Conservation (phyloP, 2,797 vertebrate genomes). For the Urocyon cinereoargenteus region DNA sequence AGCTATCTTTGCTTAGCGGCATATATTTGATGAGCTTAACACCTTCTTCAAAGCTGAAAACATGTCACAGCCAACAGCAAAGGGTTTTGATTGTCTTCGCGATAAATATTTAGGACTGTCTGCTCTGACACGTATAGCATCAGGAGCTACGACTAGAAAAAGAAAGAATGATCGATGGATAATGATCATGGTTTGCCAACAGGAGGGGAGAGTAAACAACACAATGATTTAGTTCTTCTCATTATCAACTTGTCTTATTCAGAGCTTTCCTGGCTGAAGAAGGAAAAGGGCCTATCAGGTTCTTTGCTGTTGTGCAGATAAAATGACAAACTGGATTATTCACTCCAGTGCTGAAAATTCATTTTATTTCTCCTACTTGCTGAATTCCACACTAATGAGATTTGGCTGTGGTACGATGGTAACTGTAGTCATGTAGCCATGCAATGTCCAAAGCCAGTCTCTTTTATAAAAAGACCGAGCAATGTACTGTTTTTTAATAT, state of each 20-base stretch:
- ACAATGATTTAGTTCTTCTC: slow-evolving; percentile 61
- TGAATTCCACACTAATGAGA: slow-evolving; percentile 68
- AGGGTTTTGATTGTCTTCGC: neutral
- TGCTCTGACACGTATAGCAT: neutral
- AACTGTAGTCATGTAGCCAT: neutral
- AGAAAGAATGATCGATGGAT: neutral
- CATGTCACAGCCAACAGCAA: neutral
- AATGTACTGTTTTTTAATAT: neutral
- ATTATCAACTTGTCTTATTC: slow-evolving; percentile 30
- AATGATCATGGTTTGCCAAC: neutral
- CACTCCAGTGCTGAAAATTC: slow-evolving; percentile 45
- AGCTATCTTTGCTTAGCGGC: neutral
- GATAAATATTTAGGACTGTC: neutral
- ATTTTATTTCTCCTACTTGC: slow-evolving; percentile 64
- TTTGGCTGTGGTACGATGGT: neutral
- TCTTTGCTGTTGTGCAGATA: slow-evolving; percentile 1
- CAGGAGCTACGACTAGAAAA: neutral
- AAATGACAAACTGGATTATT: slow-evolving; percentile 66
- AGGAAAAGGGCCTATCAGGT: slow-evolving; percentile 34
- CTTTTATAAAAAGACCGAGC: neutral
- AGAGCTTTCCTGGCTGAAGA: slow-evolving; percentile 20
- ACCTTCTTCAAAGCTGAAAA: slow-evolving; percentile 45
- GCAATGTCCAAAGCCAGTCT: neutral
- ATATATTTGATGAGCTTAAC: slow-evolving; percentile 41
- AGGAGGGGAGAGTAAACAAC: neutral